Percentiles rank a stretch among this genome's conserved stretches.
Conservation (phyloP, 35 echinoderm and acorn worm species). For the Ptychodera flava region DNA sequence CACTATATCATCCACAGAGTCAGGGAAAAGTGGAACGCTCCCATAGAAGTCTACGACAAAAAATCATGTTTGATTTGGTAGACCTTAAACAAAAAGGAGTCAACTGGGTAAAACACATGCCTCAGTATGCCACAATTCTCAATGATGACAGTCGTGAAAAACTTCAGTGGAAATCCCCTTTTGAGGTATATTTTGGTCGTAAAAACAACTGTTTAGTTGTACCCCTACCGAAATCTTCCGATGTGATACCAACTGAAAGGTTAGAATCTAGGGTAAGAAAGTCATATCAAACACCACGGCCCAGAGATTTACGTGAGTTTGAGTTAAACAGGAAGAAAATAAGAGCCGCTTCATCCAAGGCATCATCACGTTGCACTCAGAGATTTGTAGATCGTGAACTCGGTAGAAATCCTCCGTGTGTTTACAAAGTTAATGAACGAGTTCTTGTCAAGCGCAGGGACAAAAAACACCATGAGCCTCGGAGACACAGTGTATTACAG, state of each 20-base stretch:
- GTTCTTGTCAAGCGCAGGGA: not conserved
- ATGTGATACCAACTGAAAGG: too few relatives aligned
- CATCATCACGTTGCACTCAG: too few relatives aligned
- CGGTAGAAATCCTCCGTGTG: too few relatives aligned
- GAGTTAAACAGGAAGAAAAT: too few relatives aligned
- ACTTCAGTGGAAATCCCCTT: slow-evolving; percentile 22
- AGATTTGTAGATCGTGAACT: too few relatives aligned
- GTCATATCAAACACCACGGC: too few relatives aligned
- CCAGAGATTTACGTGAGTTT: too few relatives aligned
- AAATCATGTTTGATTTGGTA: slow-evolving; percentile 17
- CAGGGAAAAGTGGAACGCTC: slow-evolving; percentile 4
- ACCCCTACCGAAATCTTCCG: too few relatives aligned
- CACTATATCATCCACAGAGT: slow-evolving; percentile 2
- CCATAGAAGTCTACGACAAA: slow-evolving; percentile 3
- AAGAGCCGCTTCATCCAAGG: too few relatives aligned
- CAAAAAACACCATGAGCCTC: not conserved
- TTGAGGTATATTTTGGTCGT: slow-evolving; percentile 17
- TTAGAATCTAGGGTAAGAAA: too few relatives aligned
- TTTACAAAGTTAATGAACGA: slow-evolving; percentile 4
- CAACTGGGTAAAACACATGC: slow-evolving; percentile 6
- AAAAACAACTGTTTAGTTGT: not conserved
- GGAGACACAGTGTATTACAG: slow-evolving; percentile 5
- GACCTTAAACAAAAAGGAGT: slow-evolving; percentile 3
- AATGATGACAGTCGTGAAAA: slow-evolving; percentile 29
- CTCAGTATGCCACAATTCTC: slow-evolving; percentile 14